These are phyloP conservation scores for Myotis pilosus DNA, from an alignment of 2,797 vertebrate genomes.

Conservation along the genomic window DNA sequence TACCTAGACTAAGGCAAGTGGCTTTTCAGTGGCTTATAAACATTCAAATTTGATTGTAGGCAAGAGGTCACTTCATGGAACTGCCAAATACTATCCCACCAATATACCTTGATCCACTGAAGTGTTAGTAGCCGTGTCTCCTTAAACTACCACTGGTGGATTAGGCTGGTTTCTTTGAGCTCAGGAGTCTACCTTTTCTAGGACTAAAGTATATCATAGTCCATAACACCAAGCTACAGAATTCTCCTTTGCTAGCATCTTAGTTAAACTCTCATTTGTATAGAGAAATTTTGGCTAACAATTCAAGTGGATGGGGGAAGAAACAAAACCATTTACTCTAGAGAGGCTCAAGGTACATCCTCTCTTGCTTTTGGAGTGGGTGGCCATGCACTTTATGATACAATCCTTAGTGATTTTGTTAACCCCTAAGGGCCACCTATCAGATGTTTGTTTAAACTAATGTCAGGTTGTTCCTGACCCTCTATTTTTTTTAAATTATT, in stretches of 20 bases:
- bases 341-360: not conserved
- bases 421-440: not conserved
- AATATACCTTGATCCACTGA: not conserved
- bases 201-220: not conserved
- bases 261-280: not conserved
- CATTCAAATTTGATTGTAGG: not conserved
- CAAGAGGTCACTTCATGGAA: not conserved
- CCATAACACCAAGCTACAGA: not conserved
- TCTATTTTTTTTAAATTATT: not conserved
- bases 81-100: not conserved
- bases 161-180: not conserved
- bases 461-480: not conserved
- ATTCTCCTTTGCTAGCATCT: not conserved
- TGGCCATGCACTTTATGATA: not conserved
- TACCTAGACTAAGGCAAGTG: not conserved
- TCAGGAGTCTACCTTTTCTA: conserved; percentile 19
- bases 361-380: not conserved
- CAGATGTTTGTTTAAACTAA: not conserved
- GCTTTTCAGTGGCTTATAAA: not conserved
- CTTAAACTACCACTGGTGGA: not conserved
- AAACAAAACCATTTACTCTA: not conserved
- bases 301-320: not conserved
- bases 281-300: not conserved
- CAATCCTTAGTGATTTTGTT: conserved; percentile 14
- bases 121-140: not conserved